Conservation (phyloP, 92 coral and sea anemone species). For the Epizoanthus illoricatus region DNA sequence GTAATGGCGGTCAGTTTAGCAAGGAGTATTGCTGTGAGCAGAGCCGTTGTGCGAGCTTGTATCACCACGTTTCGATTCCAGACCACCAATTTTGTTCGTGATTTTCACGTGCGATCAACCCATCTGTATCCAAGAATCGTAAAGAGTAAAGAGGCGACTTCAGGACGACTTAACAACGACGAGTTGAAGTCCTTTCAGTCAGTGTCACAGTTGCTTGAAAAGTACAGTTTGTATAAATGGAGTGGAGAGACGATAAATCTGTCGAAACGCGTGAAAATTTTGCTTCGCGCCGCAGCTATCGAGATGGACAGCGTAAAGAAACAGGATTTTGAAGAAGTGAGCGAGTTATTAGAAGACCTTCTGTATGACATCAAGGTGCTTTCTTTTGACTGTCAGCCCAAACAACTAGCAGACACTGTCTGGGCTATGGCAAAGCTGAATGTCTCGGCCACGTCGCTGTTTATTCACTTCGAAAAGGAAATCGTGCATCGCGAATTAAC, state of each 20-base stretch:
- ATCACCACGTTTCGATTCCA: background rate
- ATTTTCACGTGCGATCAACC: background rate
- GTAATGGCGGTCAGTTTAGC: background rate
- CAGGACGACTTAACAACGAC: background rate
- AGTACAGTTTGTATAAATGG: slow-evolving; percentile 40
- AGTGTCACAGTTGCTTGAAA: slow-evolving; percentile 40
- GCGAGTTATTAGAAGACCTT: slow-evolving; percentile 34
- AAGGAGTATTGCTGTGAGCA: background rate
- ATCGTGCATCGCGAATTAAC: slow-evolving; percentile 42
- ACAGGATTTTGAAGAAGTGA: background rate
- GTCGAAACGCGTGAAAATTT: slow-evolving; percentile 27
- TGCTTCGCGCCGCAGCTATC: slow-evolving; percentile 35
- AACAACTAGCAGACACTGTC: slow-evolving; percentile 65
- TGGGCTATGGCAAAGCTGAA: slow-evolving; percentile 67
- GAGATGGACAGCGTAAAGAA: slow-evolving; percentile 23
- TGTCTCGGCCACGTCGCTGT: slow-evolving; percentile 32
- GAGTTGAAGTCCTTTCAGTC: slow-evolving; percentile 7
- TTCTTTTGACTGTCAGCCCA: slow-evolving; percentile 42
- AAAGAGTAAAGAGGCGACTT: background rate
- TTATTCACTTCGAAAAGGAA: slow-evolving; percentile 62
- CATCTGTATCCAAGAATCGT: background rate
- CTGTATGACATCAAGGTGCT: slow-evolving; percentile 48
- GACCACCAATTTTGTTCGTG: background rate
- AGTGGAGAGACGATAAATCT: slow-evolving; percentile 20
- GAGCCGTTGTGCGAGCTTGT: background rate